These are phyloP conservation scores for Protomyctophum bolini DNA, from an alignment of 2,113 vertebrate genomes.

Conservation along the genomic window DNA sequence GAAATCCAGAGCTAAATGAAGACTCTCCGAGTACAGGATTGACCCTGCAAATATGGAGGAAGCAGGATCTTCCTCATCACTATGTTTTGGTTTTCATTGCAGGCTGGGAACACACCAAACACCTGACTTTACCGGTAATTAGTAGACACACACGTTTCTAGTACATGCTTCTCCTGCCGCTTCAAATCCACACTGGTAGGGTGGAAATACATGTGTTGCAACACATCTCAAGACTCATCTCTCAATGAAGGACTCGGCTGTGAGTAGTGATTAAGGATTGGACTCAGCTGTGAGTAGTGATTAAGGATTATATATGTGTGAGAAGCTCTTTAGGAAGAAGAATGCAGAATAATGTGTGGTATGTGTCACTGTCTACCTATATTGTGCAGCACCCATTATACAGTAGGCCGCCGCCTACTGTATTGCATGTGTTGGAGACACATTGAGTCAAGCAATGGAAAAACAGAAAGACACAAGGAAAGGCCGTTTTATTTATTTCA, in stretches of 20 bases:
- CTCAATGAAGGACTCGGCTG: conserved; percentile 15
- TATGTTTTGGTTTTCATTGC: conserved; percentile 17
- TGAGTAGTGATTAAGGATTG: conserved; percentile 16
- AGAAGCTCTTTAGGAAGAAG: conserved; percentile 1
- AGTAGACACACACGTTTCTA: conserved; percentile 35
- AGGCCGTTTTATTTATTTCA: no score
- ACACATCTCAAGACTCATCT: conserved; percentile 11
- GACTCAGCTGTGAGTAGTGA: not conserved
- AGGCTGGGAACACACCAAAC: conserved; percentile 30
- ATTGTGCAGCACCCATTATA: not conserved
- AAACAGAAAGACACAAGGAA: not conserved
- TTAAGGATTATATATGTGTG: not conserved
- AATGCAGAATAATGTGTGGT: not conserved
- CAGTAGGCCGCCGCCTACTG: not conserved
- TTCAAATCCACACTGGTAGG: conserved; percentile 33
- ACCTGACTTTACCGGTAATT: conserved; percentile 56
- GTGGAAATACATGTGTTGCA: conserved; percentile 45
- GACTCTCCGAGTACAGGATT: not conserved
- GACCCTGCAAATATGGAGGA: conserved; percentile 4
- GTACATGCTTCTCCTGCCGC: conserved; percentile 34
- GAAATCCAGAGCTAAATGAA: no score
- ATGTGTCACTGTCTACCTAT: not conserved
- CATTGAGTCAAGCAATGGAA: no score
- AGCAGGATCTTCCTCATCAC: conserved; percentile 6
- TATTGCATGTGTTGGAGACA: not conserved